phyloP scores from a whole-genome alignment of 2,888 invertebrate genomes.

The Psylliodes chrysocephalus region DNA sequence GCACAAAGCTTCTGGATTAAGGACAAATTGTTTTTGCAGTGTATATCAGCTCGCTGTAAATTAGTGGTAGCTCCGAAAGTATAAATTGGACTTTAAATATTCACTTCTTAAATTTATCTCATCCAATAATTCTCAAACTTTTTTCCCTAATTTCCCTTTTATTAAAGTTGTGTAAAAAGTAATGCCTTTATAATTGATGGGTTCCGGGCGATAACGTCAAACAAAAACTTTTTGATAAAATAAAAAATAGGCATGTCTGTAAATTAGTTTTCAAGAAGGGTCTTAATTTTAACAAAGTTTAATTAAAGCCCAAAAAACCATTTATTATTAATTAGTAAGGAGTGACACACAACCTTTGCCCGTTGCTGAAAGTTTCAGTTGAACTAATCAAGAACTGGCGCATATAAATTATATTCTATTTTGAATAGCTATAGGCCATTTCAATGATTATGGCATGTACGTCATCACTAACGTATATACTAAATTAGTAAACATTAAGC shows the following conservation, averaged over 20 bases:
- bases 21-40: no score
- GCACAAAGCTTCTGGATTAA: no score
- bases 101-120: constrained; percentile 20
- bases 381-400: neutral
- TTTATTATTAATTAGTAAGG: constrained; percentile 26
- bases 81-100: constrained; percentile 25
- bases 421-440: no score
- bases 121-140: constrained; percentile 14
- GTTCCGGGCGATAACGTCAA: constrained; percentile 24
- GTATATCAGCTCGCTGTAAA: no score
- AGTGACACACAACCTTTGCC: constrained; percentile 18
- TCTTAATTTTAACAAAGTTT: constrained; percentile 27
- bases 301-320: constrained; percentile 24
- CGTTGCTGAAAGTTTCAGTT: neutral
- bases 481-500: no score
- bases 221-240: constrained; percentile 29
- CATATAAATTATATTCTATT: no score
- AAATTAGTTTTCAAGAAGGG: constrained; percentile 30
- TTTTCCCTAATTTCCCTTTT: constrained; percentile 29
- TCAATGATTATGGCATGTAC: no score
- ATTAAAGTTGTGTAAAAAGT: constrained; percentile 25
- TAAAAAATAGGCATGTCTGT: constrained; percentile 23
- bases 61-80: constrained; percentile 6
- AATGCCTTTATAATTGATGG: constrained; percentile 28
- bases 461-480: no score